phyloP scores from a whole-genome alignment of 2,888 invertebrate species.

The Troides aeacus region DNA sequence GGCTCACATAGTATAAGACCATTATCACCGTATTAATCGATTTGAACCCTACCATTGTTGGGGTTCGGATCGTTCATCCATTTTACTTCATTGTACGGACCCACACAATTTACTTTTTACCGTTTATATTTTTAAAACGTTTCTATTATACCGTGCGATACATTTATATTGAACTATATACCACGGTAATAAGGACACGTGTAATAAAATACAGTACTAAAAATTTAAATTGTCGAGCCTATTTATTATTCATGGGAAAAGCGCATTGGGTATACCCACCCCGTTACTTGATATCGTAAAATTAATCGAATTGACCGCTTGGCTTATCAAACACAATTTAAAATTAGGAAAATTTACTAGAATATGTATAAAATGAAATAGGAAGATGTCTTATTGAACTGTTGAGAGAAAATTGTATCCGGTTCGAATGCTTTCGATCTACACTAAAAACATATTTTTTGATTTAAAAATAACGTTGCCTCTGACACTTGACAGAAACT shows the following conservation, averaged over 20 bases:
- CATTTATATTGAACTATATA: too few relatives aligned
- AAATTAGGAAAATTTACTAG: too few relatives aligned
- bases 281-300: not conserved
- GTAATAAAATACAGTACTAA: not conserved
- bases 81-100: conserved; percentile 75
- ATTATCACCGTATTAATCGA: conserved; percentile 74
- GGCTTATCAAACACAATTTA: too few relatives aligned
- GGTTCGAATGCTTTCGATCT: too few relatives aligned
- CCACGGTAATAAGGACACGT: too few relatives aligned
- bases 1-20: conserved; percentile 46
- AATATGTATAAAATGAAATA: too few relatives aligned
- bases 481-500: too few relatives aligned
- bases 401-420: too few relatives aligned
- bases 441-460: too few relatives aligned
- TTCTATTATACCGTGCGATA: conserved; percentile 21
- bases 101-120: conserved; percentile 61
- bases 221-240: not conserved
- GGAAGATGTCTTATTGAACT: too few relatives aligned
- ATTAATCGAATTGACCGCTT: too few relatives aligned
- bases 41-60: conserved; percentile 69
- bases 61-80: conserved; percentile 64
- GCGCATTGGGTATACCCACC: not conserved
- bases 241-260: conserved; percentile 20
- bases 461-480: too few relatives aligned
- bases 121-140: conserved; percentile 37